These are phyloP conservation scores for Eolophus roseicapilla DNA, from an alignment of 2,113 vertebrate species.

Conservation along the genomic window DNA sequence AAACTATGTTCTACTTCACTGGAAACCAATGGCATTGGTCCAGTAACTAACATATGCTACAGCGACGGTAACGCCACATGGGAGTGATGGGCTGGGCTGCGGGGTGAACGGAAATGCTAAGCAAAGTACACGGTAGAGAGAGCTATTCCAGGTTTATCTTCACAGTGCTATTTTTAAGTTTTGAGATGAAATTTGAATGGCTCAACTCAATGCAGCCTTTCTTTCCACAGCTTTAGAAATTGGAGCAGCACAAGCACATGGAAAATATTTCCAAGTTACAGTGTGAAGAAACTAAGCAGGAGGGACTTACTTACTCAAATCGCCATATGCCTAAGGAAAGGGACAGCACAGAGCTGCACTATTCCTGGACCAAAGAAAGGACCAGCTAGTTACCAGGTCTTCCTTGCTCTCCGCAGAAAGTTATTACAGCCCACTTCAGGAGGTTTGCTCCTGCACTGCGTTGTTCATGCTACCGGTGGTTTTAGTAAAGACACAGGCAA, in stretches of 20 bases:
- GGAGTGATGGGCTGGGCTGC: constrained; percentile 29
- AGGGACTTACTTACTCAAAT: not conserved
- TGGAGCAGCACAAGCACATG: not conserved
- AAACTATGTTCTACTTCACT: constrained; percentile 64
- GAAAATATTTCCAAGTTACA: not conserved
- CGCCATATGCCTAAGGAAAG: not conserved
- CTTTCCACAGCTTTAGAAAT: not conserved
- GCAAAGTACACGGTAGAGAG: not conserved
- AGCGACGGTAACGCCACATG: constrained; percentile 26
- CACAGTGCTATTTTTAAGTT: constrained; percentile 38
- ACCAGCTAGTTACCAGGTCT: not conserved
- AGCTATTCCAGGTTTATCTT: constrained; percentile 29
- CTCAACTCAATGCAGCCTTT: not conserved
- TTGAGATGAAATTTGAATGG: constrained; percentile 21
- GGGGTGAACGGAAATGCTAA: constrained; percentile 46
- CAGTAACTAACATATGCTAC: constrained; percentile 64
- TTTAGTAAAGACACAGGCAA: not conserved
- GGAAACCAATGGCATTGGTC: constrained; percentile 69
- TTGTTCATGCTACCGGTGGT: not conserved
- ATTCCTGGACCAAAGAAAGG: constrained; percentile 9
- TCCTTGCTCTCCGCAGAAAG: not conserved
- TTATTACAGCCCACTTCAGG: not conserved
- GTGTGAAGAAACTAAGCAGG: not conserved
- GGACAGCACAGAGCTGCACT: constrained; percentile 13
- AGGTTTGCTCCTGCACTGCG: not conserved